Conservation (phyloP, 1,140 invertebrate species). For the Bombus terrestris region DNA sequence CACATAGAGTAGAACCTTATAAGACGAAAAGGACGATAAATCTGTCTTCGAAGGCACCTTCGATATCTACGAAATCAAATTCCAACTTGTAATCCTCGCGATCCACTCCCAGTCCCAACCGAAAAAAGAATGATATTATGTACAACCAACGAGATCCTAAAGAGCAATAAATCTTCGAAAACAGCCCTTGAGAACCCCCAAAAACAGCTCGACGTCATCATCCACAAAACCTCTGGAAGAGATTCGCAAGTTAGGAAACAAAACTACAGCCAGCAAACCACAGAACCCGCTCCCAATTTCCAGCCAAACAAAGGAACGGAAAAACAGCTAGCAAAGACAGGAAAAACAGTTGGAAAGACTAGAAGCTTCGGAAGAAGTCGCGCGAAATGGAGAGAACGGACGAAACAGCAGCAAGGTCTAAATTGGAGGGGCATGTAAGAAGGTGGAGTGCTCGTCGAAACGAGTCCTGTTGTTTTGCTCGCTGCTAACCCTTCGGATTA, state of each 20-base stretch:
- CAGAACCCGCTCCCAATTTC: not conserved
- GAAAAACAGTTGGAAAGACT: not conserved
- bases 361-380: not conserved
- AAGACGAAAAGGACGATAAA: not conserved
- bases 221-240: not conserved
- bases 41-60: not conserved
- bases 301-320: not conserved
- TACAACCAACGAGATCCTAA: not conserved
- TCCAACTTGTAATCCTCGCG: not conserved
- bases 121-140: not conserved
- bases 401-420: not conserved
- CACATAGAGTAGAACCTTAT: not conserved
- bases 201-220: not conserved
- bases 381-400: not conserved
- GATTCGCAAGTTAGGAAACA: not conserved
- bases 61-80: too few relatives aligned
- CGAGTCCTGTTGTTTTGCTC: slow-evolving; percentile 51
- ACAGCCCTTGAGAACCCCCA: too few relatives aligned
- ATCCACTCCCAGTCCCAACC: not conserved
- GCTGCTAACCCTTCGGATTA: slow-evolving; percentile 45
- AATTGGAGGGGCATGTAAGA: slow-evolving; percentile 33
- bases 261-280: not conserved
- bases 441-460: slow-evolving; percentile 36
- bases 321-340: not conserved
- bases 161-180: not conserved